These are phyloP conservation scores for Phataginus tricuspis DNA, from an alignment of 2,797 vertebrate species.

Conservation along the genomic window DNA sequence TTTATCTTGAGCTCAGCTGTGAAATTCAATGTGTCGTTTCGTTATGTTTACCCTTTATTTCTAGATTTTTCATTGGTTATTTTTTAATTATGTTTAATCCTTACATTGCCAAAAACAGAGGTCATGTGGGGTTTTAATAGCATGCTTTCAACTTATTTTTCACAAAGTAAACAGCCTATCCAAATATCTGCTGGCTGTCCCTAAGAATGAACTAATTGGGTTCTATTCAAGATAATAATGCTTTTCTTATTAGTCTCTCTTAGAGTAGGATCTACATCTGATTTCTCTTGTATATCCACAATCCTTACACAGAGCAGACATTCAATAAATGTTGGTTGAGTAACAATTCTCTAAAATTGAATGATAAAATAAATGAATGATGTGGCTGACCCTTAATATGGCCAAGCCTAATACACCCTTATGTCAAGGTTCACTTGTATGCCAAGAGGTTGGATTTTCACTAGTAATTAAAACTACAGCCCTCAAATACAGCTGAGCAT, in stretches of 20 bases:
- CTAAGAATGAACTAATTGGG: constrained; percentile 15
- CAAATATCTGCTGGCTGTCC: not conserved
- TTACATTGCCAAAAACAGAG: not conserved
- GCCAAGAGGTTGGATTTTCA: constrained; percentile 43
- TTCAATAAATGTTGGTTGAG: not conserved
- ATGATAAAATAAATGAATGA: not conserved
- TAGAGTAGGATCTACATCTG: not conserved
- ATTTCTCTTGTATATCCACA: not conserved
- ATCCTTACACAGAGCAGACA: not conserved
- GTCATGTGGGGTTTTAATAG: not conserved
- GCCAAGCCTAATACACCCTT: not conserved
- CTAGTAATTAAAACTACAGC: constrained; percentile 69
- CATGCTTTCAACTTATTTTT: not conserved
- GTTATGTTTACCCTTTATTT: not conserved
- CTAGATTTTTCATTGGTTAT: not conserved
- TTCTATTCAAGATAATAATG: not conserved
- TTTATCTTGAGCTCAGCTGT: not conserved
- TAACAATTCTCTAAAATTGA: not conserved
- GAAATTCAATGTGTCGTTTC: not conserved
- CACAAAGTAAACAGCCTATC: not conserved
- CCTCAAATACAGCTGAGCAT: constrained; percentile 73
- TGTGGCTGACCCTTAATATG: not conserved
- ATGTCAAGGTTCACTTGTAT: constrained; percentile 31
- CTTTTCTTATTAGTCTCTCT: not conserved
- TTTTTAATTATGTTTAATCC: not conserved